Evolutionary conservation across 2,888 invertebrate species (phyloP), one percentile per base, ranked within the genome.

Genomic region (Fabriciana adippe): DNA sequence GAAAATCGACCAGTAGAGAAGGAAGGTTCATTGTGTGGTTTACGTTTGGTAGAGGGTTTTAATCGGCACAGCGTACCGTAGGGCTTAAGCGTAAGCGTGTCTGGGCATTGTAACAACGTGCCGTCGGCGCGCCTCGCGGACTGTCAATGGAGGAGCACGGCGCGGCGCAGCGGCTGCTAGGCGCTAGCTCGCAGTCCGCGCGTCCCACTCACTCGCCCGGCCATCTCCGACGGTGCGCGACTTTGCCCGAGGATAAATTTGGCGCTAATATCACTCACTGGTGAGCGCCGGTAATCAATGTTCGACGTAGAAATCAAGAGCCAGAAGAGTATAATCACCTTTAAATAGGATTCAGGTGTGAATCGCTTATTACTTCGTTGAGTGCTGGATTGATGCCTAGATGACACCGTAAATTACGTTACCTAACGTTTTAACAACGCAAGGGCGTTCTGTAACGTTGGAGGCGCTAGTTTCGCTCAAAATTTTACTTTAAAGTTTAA

Each of bases 241-340:
- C 84, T 82, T 81, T 81, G 79, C 84, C 88, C 90, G 90, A 91
- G 86, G 90, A 86, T 92, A 89, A 89, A 89, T 91, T 92, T 91
- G 91, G 91, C 90, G 88, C 90, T 90, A 88, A 90, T 88, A 81
- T 86, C 84, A 87, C 87, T 86, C 84, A 87, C 87, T 83, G 85
- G 83, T 86, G 88, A 84, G 86, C 85, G 86, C 77, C 78, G 77
- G 89, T 87, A 91, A 92, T 92, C 92, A 89, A 92, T 92, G 91
- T 83, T 89, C 82, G 83, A 86, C 83, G 84, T 85, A 82, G 80
- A 87, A 87, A 87, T 87, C 81, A 83, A 85, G 83, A 81, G 77
- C 76, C 80, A 83, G 78, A 80, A 79, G 80, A 81, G 83, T 82
- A 81, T 68, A 71, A 73, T 71, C 72, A 66, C 60, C 70, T 60